Evolutionary conservation across 2,797 vertebrate genomes (phyloP).

Genomic region (Chaunax sp.): DNA sequence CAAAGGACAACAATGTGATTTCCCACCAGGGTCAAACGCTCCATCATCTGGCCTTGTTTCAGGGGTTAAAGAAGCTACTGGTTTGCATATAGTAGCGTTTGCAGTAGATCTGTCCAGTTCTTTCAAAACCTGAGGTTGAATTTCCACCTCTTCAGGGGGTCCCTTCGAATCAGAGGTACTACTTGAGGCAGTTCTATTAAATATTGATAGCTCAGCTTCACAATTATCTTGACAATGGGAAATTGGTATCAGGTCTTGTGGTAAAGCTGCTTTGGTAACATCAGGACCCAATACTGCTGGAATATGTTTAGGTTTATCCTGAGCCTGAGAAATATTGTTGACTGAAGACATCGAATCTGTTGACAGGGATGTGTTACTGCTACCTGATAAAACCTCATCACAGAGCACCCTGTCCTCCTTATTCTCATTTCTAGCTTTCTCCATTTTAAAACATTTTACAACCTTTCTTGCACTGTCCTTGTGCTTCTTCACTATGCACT

Average conservation of each 20-base stretch:
- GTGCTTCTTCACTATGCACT: constrained; percentile 36
- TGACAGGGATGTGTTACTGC: constrained; percentile 13
- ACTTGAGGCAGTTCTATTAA: neutral
- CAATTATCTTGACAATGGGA: neutral
- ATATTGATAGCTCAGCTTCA: neutral
- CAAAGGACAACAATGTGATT: neutral
- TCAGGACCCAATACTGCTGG: neutral
- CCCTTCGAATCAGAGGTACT: neutral
- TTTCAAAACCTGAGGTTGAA: neutral
- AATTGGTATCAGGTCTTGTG: constrained; percentile 5
- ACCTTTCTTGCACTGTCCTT: constrained; percentile 24
- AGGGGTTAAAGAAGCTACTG: constrained; percentile 27
- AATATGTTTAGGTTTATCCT: constrained; percentile 1
- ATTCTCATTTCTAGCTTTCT: constrained; percentile 20
- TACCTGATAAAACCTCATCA: constrained; percentile 36
- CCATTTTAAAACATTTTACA: constrained; percentile 66
- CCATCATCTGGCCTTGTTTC: constrained; percentile 39
- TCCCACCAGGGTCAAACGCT: constrained; percentile 69
- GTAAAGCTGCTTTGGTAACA: constrained; percentile 2
- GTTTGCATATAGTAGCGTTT: neutral
- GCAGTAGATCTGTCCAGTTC: neutral
- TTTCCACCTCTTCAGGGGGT: neutral
- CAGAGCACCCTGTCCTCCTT: constrained; percentile 31
- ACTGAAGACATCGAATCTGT: neutral
- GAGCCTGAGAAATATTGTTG: neutral